Base-by-base conservation (phyloP, 2,797 vertebrate species). In the Pseudochromis fuscus region DNA sequence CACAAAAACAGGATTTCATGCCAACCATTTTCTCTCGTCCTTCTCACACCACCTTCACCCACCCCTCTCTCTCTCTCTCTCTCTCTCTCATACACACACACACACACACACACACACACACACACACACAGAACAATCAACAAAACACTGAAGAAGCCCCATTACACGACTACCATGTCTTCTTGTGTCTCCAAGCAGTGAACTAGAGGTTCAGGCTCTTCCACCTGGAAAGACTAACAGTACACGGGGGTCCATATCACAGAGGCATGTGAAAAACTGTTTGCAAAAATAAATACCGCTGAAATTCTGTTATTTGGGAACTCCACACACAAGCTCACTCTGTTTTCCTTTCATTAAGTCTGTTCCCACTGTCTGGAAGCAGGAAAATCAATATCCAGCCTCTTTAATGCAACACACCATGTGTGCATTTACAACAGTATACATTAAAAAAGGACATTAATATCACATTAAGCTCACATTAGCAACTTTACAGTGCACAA, bases 301-400 rank as follows among this genome's bases (percentile, higher is more conserved):
- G 23, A 57, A 65, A 53, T 31, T 46, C 7, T 48, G 38, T 40
- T 45, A 19, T 52, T 67, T 19, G 18, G 4, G 42, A 51, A 46
- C 50, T 24, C 12, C 53, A 53, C 25, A 53, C 12, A 65, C n/a
- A 24, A 56, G 33, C 24, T 49, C 18, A 24, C 4, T 10, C 23
- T 45, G 13, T 63, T 69, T 59, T 65, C 4, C n/a, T n/a, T n/a
- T n/a, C n/a, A n/a, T n/a, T n/a, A n/a, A n/a, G n/a, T n/a, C n/a
- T n/a, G 19, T 49, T 59, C 27, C 21, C 27, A 45, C 12, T 46
- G 30, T 25, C 19, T 52, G n/a, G 25, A 53, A 77, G 53, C 40
- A 37, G 55, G n/a, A 59, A 30, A 51, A 67, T 71, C 62, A 61
- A 75, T 68, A 61, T 63, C 58, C 27, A 75, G 19, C 44, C 60